Evolutionary conservation across 2,888 invertebrate species (phyloP).

Genomic region (Sarcophaga subvicina): DNA sequence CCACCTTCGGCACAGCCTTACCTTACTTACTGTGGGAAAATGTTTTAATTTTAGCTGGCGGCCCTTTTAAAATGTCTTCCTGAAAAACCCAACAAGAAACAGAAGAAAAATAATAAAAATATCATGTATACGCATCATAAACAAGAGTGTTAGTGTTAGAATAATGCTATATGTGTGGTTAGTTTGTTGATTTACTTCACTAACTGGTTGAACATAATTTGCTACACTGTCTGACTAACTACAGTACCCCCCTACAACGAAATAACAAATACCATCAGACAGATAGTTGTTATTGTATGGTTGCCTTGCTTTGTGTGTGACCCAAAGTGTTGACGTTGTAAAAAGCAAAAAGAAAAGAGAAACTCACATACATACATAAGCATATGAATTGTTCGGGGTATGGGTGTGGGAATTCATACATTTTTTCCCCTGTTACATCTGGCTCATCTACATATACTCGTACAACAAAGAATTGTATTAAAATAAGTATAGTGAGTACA

Average conservation of each 20-base stretch:
- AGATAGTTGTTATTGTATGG: background rate
- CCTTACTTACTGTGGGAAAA: constrained; percentile 56
- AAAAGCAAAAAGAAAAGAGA: background rate
- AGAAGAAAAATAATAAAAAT: constrained; percentile 38
- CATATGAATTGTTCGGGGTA: too few relatives aligned
- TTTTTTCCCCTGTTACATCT: too few relatives aligned
- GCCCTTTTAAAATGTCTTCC: constrained; percentile 52
- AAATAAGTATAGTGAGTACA: too few relatives aligned
- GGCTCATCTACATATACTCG: too few relatives aligned
- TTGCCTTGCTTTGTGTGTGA: background rate
- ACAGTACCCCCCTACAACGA: too few relatives aligned
- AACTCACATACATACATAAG: too few relatives aligned
- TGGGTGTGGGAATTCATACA: too few relatives aligned
- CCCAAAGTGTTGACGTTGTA: constrained; percentile 10
- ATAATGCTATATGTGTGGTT: constrained; percentile 46
- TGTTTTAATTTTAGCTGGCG: constrained; percentile 61
- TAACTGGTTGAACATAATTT: constrained; percentile 37
- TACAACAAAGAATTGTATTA: too few relatives aligned
- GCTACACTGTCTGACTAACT: background rate
- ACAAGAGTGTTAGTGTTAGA: constrained; percentile 53
- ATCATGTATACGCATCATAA: constrained; percentile 61
- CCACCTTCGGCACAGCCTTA: too few relatives aligned
- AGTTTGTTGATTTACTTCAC: constrained; percentile 50
- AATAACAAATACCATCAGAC: background rate
- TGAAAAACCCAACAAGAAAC: background rate